Conservation (phyloP, 2,113 vertebrate species). For the Galbula dea region DNA sequence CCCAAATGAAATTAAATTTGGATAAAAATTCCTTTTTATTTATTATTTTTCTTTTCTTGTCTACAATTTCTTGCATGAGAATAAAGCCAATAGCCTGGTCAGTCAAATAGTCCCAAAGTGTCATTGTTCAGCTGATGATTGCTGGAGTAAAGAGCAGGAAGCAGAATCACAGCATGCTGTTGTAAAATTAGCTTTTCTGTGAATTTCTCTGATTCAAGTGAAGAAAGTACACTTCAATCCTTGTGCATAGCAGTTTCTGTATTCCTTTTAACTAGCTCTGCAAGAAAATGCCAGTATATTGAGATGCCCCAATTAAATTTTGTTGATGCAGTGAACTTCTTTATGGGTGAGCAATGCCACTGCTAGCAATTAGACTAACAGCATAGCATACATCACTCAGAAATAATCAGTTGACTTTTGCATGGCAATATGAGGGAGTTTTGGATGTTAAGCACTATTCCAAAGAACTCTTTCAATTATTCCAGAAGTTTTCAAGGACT, state of each 20-base stretch:
- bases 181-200: conserved; percentile 36
- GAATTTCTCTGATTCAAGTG: conserved; percentile 42
- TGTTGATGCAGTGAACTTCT: conserved; percentile 51
- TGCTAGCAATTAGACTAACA: conserved; percentile 25
- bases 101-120: conserved; percentile 40
- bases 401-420: conserved; percentile 41
- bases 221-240: conserved; percentile 15
- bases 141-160: not conserved
- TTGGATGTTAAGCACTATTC: not conserved
- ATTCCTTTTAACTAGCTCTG: conserved; percentile 38
- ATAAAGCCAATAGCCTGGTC: not conserved
- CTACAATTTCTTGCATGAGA: not conserved
- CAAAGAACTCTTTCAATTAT: not conserved
- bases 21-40: not conserved
- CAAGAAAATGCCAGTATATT: conserved; percentile 28
- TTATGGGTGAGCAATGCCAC: conserved; percentile 16
- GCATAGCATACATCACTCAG: conserved; percentile 16
- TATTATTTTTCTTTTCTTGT: not conserved
- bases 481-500: not conserved
- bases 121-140: not conserved
- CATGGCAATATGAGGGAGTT: not conserved
- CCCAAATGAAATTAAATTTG: conserved; percentile 34
- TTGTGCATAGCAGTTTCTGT: not conserved
- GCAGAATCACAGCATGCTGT: conserved; percentile 8
- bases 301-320: conserved; percentile 65